Evolutionary conservation across 2,797 vertebrate genomes (phyloP).

Genomic region (Trachurus trachurus): DNA sequence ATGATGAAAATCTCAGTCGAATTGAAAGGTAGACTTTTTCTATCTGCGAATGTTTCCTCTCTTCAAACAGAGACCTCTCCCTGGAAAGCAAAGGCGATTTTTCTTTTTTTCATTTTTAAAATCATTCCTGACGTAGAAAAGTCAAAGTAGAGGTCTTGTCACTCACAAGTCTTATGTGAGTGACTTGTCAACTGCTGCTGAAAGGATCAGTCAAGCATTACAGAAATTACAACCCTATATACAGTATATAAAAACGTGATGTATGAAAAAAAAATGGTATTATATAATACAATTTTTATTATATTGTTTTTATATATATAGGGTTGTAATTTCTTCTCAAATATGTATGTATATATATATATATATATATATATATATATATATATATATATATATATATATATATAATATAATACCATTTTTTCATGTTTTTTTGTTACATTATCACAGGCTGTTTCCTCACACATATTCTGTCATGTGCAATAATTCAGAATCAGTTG

Average conservation of each 20-base stretch:
- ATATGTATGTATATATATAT: no score
- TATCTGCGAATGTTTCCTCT: constrained; percentile 30
- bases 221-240: constrained; percentile 4
- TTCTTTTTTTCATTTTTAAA: not conserved
- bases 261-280: no score
- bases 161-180: constrained; percentile 37
- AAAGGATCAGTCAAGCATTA: constrained; percentile 27
- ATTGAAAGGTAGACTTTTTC: constrained; percentile 28
- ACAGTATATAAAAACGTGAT: no score
- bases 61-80: constrained; percentile 10
- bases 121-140: constrained; percentile 30
- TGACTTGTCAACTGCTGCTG: constrained; percentile 9
- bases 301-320: no score
- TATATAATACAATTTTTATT: not conserved
- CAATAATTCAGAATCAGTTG: constrained; percentile 17
- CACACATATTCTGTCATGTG: not conserved
- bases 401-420: not conserved
- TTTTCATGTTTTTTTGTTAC: not conserved
- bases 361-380: no score
- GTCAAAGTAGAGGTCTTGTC: constrained; percentile 41
- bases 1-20: constrained; percentile 36
- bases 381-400: no score
- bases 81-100: constrained; percentile 22
- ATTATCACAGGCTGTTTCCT: constrained; percentile 15
- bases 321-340: no score